These are phyloP conservation scores for Gobionotothen gibberifrons DNA, from an alignment of 2,797 vertebrate genomes.

Conservation along the genomic window DNA sequence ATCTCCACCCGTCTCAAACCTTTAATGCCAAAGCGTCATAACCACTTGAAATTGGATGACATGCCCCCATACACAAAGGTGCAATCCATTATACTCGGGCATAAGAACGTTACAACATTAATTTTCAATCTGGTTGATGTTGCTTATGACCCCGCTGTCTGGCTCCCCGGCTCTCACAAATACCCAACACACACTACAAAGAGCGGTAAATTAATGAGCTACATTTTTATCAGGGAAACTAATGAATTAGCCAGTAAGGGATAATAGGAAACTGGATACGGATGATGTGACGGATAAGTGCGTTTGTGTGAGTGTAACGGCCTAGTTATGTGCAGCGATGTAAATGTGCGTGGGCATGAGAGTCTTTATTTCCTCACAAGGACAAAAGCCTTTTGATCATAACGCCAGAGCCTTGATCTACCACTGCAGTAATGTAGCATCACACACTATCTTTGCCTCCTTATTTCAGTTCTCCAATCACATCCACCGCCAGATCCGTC, in stretches of 20 bases:
- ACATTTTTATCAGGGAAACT: conserved; percentile 71
- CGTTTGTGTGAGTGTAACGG: conserved; percentile 13
- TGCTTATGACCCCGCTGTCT: conserved; percentile 37
- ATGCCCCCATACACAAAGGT: conserved; percentile 1
- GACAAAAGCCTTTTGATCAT: conserved; percentile 75
- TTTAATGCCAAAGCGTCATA: not conserved
- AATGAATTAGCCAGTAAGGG: conserved; percentile 72
- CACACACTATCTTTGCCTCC: conserved; percentile 37
- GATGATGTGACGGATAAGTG: conserved; percentile 52
- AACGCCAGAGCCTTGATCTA: conserved; percentile 64
- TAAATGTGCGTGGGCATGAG: conserved; percentile 20
- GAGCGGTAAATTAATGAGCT: conserved; percentile 65
- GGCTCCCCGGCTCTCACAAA: conserved; percentile 16
- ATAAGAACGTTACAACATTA: conserved; percentile 31
- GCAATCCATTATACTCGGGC: conserved; percentile 10
- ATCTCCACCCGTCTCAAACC: not conserved
- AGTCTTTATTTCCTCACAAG: conserved; percentile 60
- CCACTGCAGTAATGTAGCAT: conserved; percentile 53
- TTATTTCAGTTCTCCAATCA: conserved; percentile 25
- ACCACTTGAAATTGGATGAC: conserved; percentile 1
- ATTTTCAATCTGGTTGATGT: conserved; percentile 60
- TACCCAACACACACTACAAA: conserved; percentile 40
- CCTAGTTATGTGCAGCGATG: conserved; percentile 2
- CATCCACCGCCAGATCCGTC: conserved; percentile 7
- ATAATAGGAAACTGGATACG: conserved; percentile 61